Evolutionary conservation across 2,113 vertebrate genomes (phyloP).

Genomic region (Poeciliopsis turrubarensis): DNA sequence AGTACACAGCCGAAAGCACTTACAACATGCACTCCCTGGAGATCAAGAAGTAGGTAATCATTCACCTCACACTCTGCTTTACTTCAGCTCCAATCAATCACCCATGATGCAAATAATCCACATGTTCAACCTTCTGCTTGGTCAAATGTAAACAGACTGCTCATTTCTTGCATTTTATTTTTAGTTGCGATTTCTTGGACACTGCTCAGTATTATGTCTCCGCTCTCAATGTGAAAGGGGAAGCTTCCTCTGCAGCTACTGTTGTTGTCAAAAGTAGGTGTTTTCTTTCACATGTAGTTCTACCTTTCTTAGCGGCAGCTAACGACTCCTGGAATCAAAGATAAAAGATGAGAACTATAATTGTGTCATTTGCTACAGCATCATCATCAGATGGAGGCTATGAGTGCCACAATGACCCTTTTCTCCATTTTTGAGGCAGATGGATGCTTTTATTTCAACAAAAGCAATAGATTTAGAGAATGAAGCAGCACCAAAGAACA

Average conservation of each 20-base stretch:
- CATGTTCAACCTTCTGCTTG: neutral
- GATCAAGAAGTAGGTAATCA: conserved; percentile 87
- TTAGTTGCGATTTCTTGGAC: conserved; percentile 93
- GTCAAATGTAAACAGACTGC: neutral
- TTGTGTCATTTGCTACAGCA: too few species aligned
- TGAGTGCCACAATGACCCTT: neutral
- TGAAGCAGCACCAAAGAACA: too few species aligned
- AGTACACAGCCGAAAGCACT: conserved; percentile 86
- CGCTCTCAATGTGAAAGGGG: conserved; percentile 95
- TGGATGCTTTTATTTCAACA: too few species aligned
- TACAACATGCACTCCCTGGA: conserved; percentile 97
- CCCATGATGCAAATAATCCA: neutral
- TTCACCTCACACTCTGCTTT: conserved; percentile 1
- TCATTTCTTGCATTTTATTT: conserved; percentile 49
- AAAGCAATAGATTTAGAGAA: too few species aligned
- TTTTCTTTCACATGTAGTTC: neutral
- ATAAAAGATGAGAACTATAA: conserved; percentile 5
- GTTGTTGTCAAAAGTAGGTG: conserved; percentile 95
- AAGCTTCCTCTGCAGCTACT: conserved; percentile 87
- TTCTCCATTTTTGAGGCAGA: too few species aligned
- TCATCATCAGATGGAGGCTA: neutral
- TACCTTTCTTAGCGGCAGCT: neutral
- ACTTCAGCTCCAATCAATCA: neutral
- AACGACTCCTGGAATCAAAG: neutral
- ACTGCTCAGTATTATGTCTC: conserved; percentile 93